Percentiles rank a stretch among this genome's conserved stretches.
Conservation (phyloP, 2,113 vertebrate species). For the Petromus typicus region DNA sequence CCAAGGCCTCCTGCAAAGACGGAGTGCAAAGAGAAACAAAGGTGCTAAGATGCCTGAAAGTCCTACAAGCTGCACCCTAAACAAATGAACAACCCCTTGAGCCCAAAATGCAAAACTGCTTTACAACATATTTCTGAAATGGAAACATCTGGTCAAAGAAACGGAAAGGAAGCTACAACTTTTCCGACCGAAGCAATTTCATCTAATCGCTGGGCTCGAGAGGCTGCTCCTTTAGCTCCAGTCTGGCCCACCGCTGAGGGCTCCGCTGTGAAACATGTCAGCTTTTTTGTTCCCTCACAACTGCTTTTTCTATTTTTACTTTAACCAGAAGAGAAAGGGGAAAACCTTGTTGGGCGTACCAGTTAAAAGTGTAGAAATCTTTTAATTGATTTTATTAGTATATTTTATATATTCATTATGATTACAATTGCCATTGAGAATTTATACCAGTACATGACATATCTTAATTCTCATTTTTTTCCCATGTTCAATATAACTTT, state of each 20-base stretch:
- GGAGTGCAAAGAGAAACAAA: not conserved
- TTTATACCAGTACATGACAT: too few relatives aligned
- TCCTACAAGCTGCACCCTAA: not conserved
- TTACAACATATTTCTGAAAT: constrained; percentile 52
- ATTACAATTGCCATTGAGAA: too few relatives aligned
- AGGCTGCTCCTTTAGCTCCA: not conserved
- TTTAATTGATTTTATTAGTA: not conserved
- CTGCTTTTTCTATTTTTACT: constrained; percentile 72
- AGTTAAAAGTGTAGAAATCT: not conserved
- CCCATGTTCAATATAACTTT: constrained; percentile 51
- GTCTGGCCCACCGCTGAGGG: constrained; percentile 13
- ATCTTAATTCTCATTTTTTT: too few relatives aligned
- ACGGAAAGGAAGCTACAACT: constrained; percentile 52
- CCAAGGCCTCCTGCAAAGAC: not conserved
- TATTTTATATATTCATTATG: constrained; percentile 5
- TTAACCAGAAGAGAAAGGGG: constrained; percentile 45
- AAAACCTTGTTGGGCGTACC: constrained; percentile 2
- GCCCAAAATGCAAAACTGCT: constrained; percentile 39
- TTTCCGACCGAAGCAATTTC: constrained; percentile 60
- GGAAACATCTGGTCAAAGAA: constrained; percentile 64
- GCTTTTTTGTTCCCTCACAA: not conserved
- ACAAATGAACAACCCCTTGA: not conserved
- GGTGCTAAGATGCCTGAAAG: not conserved
- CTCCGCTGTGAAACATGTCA: constrained; percentile 52
- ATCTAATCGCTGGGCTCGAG: constrained; percentile 42